Conservation (phyloP, 2,797 vertebrate species). For the Coccyzus lansbergi region DNA sequence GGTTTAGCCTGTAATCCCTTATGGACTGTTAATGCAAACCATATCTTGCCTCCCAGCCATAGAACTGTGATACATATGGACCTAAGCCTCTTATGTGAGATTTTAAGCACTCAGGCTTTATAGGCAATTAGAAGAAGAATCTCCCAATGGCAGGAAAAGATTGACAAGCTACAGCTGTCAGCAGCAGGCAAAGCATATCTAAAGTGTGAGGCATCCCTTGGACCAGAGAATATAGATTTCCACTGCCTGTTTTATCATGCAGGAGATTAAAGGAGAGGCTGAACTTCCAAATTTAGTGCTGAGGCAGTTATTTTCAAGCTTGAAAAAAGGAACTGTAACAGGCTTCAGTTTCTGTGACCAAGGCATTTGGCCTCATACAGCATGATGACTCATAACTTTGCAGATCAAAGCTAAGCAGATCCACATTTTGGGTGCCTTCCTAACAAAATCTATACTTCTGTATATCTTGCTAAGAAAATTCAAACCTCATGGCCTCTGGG, state of each 20-base stretch:
- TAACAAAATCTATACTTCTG: not conserved
- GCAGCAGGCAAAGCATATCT: not conserved
- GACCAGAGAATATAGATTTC: not conserved
- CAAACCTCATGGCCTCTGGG: not conserved
- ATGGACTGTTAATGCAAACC: conserved; percentile 18
- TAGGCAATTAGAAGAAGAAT: conserved; percentile 24
- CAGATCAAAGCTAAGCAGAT: not conserved
- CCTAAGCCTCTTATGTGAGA: conserved; percentile 54
- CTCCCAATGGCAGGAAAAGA: not conserved
- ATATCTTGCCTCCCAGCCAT: not conserved
- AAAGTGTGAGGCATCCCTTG: not conserved
- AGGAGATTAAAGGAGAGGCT: not conserved
- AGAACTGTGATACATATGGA: not conserved
- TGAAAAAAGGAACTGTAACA: not conserved
- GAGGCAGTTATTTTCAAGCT: not conserved
- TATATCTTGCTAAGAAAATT: not conserved
- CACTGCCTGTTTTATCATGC: not conserved
- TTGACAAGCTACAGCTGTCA: not conserved
- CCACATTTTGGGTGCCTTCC: not conserved
- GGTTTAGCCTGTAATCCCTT: not conserved
- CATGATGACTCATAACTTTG: not conserved
- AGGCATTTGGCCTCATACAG: not conserved
- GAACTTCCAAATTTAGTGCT: not conserved
- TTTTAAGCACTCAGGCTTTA: conserved; percentile 5
- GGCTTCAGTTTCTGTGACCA: not conserved